phyloP scores from a whole-genome alignment of 2,888 invertebrate species.

The Cephus pulcher region DNA sequence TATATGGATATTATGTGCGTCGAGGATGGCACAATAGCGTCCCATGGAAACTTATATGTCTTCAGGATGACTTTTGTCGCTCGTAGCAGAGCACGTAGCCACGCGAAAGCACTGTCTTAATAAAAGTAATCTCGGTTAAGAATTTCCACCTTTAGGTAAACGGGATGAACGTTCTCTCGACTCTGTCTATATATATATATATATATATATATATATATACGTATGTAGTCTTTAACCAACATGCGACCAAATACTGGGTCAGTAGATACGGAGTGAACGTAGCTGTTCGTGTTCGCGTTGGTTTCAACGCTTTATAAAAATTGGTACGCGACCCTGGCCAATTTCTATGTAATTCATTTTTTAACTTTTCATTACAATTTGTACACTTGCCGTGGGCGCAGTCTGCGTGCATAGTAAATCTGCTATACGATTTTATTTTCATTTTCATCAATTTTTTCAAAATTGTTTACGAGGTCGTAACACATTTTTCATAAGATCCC shows the following conservation, averaged over 20 bases:
- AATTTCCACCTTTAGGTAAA: neutral
- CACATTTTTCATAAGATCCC: neutral
- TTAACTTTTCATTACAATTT: neutral
- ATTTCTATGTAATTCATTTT: neutral
- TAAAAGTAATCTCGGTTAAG: neutral
- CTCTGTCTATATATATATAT: conserved; percentile 6
- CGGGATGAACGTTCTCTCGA: neutral
- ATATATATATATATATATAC: conserved; percentile 7
- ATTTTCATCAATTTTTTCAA: neutral
- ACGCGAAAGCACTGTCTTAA: neutral
- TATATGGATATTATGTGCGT: neutral
- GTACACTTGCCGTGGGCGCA: neutral
- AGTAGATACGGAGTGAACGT: conserved; percentile 34
- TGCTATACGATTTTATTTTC: neutral
- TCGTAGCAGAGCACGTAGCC: neutral
- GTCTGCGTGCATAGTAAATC: neutral
- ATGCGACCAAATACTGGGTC: conserved; percentile 31
- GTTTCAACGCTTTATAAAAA: neutral
- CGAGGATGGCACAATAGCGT: neutral
- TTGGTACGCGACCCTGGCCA: neutral
- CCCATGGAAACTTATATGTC: neutral
- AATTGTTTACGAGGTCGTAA: neutral
- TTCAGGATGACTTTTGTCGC: neutral
- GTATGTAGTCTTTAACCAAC: neutral
- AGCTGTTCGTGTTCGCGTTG: conserved; percentile 6